Evolutionary conservation across 2,888 invertebrate genomes (phyloP), one percentile per base, ranked within the genome.

Genomic region (Bhutanitis thaidina): DNA sequence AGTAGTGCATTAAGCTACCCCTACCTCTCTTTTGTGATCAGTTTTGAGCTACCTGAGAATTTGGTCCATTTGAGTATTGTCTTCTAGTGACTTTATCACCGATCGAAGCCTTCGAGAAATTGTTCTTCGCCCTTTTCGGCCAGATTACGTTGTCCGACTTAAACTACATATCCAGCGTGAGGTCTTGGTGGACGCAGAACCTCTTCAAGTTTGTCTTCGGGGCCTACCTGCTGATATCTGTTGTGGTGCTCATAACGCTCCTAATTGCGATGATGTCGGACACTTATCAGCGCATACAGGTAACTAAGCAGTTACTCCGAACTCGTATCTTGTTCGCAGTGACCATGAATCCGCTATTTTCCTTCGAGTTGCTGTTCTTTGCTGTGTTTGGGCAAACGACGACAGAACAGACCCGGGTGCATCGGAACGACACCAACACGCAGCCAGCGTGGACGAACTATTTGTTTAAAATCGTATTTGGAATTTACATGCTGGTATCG

Each of bases 211-310:
- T 96, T 80, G 95, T 98, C 72, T 98, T 98, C 90, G 98, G 98
- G 71, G 93, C 97, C 85, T 99, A 98, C 93, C 95, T 98, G 94
- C 94, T 98, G 93, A 97, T 99, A 84, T 97, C 98, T 67, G 95
- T 98, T 80, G 96, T 99, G 90, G 98, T 99, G 80, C 94, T 99
- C 76, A 97, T 98, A 91, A 98, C 99, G 91, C 94, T 99, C 82
- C 95, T 99, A 84, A 99, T 99, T 93, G 99, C 99, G 91, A 98
- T 99, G 98, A 98, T 99, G 98, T 98, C 98, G 90, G 98, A 99
- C 93, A 99, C 99, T 73, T 99, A 99, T 90, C 98, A 99, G 89
- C 94, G 98, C 78, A 98, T 98, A 77, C 97, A 99, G 94, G 98
- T 98, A 94, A 93, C 89, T 91, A 83, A 85, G 60, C 67, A 62